Evolutionary conservation across 2,797 vertebrate species (phyloP).

Genomic region (Heliangelus exortis): DNA sequence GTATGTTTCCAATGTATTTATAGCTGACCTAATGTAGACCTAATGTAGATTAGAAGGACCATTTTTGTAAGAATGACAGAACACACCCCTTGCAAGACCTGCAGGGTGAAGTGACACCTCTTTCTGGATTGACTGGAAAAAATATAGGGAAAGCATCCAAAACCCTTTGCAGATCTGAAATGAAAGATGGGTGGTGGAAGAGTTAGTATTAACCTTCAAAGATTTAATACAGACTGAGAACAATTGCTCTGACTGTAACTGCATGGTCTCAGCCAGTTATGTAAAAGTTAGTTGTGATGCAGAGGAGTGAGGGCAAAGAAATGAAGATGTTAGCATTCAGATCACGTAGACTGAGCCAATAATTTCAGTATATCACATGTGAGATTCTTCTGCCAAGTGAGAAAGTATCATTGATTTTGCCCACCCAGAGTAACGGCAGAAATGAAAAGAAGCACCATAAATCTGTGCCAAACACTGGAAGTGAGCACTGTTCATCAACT

Average conservation of each 20-base stretch:
- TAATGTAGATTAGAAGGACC: background rate
- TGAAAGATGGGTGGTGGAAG: background rate
- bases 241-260: background rate
- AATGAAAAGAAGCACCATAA: background rate
- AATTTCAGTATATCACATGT: background rate
- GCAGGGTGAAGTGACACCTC: background rate
- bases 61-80: background rate
- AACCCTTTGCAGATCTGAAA: background rate
- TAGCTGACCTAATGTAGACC: background rate
- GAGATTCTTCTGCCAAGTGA: conserved; percentile 10
- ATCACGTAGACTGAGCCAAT: background rate
- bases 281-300: background rate
- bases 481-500: background rate
- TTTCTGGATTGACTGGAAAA: background rate
- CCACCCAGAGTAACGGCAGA: background rate
- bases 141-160: background rate
- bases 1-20: background rate
- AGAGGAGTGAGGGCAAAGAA: background rate
- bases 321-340: background rate
- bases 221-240: background rate
- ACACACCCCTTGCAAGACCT: background rate
- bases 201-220: background rate
- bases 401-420: conserved; percentile 40
- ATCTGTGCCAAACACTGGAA: background rate
- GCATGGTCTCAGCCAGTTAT: background rate